A percentile compares a stretch with the other conserved stretches of the same genome.
These are phyloP conservation scores for Latheticus oryzae DNA, from an alignment of 2,888 invertebrate genomes.

Conservation along the genomic window DNA sequence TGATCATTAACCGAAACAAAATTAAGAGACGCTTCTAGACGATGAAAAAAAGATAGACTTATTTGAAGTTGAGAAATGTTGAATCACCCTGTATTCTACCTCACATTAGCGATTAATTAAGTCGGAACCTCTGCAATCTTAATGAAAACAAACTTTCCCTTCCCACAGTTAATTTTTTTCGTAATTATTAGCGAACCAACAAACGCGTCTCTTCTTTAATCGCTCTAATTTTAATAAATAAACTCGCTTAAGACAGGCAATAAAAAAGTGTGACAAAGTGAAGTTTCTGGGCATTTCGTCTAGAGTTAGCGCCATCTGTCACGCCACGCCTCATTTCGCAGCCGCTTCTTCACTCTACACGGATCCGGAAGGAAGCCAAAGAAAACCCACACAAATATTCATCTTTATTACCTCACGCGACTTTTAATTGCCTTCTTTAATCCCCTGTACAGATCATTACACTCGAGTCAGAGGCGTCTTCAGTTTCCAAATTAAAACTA, in stretches of 20 bases:
- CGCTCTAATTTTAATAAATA: slow-evolving; percentile 53
- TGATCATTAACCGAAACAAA: slow-evolving; percentile 16
- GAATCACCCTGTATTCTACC: too few species aligned
- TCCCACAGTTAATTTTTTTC: slow-evolving; percentile 25
- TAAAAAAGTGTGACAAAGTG: slow-evolving; percentile 59
- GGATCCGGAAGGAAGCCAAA: slow-evolving; percentile 51
- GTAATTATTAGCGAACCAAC: slow-evolving; percentile 32
- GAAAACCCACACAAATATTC: slow-evolving; percentile 57
- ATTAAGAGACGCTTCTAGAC: slow-evolving; percentile 10
- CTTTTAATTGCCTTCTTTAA: slow-evolving; percentile 61
- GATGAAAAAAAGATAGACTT: neutral
- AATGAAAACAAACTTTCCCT: slow-evolving; percentile 35
- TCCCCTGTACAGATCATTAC: slow-evolving; percentile 58
- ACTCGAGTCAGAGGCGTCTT: slow-evolving; percentile 28
- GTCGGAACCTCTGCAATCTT: too few species aligned
- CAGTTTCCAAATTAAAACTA: slow-evolving; percentile 29
- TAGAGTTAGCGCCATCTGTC: slow-evolving; percentile 60
- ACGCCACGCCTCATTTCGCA: slow-evolving; percentile 61
- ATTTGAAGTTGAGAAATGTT: slow-evolving; percentile 1
- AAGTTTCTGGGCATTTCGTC: slow-evolving; percentile 55
- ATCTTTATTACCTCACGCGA: slow-evolving; percentile 60
- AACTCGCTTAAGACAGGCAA: slow-evolving; percentile 53
- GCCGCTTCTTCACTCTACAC: slow-evolving; percentile 57
- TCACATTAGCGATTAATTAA: too few species aligned
- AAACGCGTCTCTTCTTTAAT: slow-evolving; percentile 39